phyloP scores from a whole-genome alignment of 2,113 vertebrate species.

The Prietella phreatophila region DNA sequence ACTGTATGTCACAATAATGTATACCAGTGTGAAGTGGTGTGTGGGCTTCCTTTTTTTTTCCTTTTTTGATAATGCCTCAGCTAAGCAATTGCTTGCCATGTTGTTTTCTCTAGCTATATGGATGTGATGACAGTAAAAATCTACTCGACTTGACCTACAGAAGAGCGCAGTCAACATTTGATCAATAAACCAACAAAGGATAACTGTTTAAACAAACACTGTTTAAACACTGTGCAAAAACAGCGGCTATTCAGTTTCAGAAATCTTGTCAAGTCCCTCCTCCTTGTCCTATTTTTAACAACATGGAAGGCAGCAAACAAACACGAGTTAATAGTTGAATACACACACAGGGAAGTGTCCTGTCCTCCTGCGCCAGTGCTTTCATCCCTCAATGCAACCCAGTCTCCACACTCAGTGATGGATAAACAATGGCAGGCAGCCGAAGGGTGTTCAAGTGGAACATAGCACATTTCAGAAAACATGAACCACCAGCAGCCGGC shows the following conservation, averaged over 20 bases:
- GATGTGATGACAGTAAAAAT: neutral
- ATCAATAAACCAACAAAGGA: neutral
- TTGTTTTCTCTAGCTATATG: neutral
- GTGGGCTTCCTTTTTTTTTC: neutral
- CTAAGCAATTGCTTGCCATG: neutral
- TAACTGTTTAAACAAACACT: neutral
- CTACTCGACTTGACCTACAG: neutral
- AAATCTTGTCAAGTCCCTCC: neutral
- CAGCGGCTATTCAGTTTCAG: neutral
- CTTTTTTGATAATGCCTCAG: neutral
- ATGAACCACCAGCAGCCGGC: conserved; percentile 15
- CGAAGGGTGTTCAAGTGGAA: conserved; percentile 47
- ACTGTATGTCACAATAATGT: neutral
- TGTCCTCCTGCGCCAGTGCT: neutral
- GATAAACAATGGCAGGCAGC: conserved; percentile 36
- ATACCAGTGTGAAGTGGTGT: neutral
- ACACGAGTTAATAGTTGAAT: conserved; percentile 3
- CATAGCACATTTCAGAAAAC: conserved; percentile 40
- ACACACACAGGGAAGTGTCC: neutral
- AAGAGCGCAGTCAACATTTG: neutral
- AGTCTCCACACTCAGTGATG: conserved; percentile 26
- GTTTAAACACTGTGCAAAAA: conserved; percentile 21
- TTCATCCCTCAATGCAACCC: conserved; percentile 43
- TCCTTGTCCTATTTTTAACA: neutral
- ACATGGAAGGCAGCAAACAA: conserved; percentile 14